phyloP scores from a whole-genome alignment of 2,888 invertebrate genomes.

The Mechanitis messenoides region DNA sequence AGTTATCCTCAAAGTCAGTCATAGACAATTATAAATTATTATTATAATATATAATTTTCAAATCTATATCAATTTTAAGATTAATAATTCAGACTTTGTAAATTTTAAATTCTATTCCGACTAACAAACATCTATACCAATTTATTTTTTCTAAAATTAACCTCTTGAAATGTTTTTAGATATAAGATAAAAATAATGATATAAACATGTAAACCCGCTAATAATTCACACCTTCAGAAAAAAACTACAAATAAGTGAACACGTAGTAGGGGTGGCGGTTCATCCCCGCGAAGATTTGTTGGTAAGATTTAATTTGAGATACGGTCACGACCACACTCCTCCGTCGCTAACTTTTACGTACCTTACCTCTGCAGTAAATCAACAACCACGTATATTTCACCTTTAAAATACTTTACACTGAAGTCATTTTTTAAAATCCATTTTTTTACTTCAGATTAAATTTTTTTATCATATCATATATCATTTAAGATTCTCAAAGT shows the following conservation, averaged over 20 bases:
- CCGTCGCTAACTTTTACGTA: constrained; percentile 39
- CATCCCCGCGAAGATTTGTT: constrained; percentile 64
- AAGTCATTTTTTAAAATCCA: not conserved
- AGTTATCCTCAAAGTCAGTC: too few species aligned
- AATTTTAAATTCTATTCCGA: too few species aligned
- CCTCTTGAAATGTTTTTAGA: not conserved
- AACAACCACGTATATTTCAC: not conserved
- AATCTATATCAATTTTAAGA: too few species aligned
- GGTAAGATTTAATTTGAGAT: constrained; percentile 74
- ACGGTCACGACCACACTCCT: constrained; percentile 62
- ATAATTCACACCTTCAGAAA: not conserved
- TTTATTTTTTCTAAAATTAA: too few species aligned
- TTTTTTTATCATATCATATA: not conserved
- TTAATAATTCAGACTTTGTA: too few species aligned
- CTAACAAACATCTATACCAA: too few species aligned
- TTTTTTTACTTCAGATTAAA: not conserved
- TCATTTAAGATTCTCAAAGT: not conserved
- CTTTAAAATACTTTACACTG: not conserved
- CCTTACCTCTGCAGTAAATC: constrained; percentile 2
- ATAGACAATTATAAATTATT: too few species aligned
- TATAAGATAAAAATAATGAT: too few species aligned
- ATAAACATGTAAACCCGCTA: not conserved
- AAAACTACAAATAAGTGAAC: constrained; percentile 3
- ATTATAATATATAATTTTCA: too few species aligned
- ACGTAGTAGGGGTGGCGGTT: constrained; percentile 27